These are phyloP conservation scores for Botrylloides violaceus DNA, from an alignment of 23 tunicate species.

Conservation along the genomic window DNA sequence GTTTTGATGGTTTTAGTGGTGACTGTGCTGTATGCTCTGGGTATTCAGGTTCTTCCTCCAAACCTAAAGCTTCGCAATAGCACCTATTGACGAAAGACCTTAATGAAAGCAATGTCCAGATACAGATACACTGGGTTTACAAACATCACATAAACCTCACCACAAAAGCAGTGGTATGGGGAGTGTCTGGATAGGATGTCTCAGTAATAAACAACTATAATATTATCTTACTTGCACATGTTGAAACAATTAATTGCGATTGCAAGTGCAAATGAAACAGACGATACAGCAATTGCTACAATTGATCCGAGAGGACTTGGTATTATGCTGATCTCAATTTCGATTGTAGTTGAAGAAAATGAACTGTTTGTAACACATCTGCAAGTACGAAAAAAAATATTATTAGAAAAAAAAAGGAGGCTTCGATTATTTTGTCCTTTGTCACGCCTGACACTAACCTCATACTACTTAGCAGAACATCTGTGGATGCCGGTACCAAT, in stretches of 20 bases:
- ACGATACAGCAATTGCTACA: slow-evolving; percentile 46
- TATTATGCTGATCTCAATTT: slow-evolving; percentile 40
- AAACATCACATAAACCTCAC: background rate
- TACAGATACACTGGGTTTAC: background rate
- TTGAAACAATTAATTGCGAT: slow-evolving; percentile 64
- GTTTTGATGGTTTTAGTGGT: slow-evolving; percentile 19
- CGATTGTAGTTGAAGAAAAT: slow-evolving; percentile 11
- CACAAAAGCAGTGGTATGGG: background rate
- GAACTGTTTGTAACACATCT: slow-evolving; percentile 65
- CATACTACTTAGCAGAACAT: no score
- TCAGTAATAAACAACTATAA: no score
- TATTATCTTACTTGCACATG: slow-evolving; percentile 62
- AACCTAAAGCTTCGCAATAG: slow-evolving; percentile 11
- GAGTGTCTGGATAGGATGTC: no score
- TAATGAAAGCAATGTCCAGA: no score
- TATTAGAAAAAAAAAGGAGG: background rate
- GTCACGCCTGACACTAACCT: no score
- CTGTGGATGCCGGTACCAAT: no score
- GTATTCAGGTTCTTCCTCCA: background rate
- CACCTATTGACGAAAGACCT: no score
- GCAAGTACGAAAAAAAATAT: background rate
- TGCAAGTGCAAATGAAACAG: slow-evolving; percentile 59
- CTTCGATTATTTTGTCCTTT: no score
- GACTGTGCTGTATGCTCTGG: background rate
- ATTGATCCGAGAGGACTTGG: slow-evolving; percentile 53